Evolutionary conservation across 2,797 vertebrate species (phyloP), one percentile per base, ranked within the genome.

Genomic region (Notoglanidium macrostoma): DNA sequence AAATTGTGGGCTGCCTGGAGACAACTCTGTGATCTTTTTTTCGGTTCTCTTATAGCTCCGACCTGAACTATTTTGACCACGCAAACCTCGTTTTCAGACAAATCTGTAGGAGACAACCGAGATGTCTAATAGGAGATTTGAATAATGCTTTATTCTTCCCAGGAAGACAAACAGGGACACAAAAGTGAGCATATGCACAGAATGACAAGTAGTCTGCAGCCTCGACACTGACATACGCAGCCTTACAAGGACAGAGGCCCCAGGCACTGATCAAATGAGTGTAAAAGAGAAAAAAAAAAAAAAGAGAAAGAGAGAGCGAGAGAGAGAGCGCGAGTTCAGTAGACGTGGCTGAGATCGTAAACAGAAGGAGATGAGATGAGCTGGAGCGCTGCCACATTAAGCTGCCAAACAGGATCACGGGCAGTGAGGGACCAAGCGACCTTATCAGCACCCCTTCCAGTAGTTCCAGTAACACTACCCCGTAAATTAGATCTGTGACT

Each of bases 361-460:
- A 88, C 40, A 35, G 79, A 83, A 59, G 32, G 57, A 26, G 23
- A 49, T 70, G 73, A 73, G 68, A 76, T 44, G 77, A 83, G 32
- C 61, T 87, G 81, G 73, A 89, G 79, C 26, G 40, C 17, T 85
- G 81, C 77, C 72, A 86, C 15, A 19, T 57, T 46, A 65, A 84
- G 70, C 87, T 82, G 78, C 72, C 81, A 40, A 87, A 63, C 65
- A 87, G 70, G 84, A 88, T 84, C 85, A 55, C 23, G 7, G 46
- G 54, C 40, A 29, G 67, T 65, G 61, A 55, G 55, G 55, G 79
- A 70, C 32, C 72, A 74, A 89, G 80, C 51, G 63, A 83, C 61
- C 68, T 85, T 74, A 85, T 89, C 89, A 87, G 84, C 83, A 87
- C 32, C 51, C 55, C 57, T 70, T 65, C 73, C 81, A 68, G 55